These are phyloP conservation scores for Fopius arisanus DNA, from an alignment of 1,140 invertebrate species.

Conservation along the genomic window DNA sequence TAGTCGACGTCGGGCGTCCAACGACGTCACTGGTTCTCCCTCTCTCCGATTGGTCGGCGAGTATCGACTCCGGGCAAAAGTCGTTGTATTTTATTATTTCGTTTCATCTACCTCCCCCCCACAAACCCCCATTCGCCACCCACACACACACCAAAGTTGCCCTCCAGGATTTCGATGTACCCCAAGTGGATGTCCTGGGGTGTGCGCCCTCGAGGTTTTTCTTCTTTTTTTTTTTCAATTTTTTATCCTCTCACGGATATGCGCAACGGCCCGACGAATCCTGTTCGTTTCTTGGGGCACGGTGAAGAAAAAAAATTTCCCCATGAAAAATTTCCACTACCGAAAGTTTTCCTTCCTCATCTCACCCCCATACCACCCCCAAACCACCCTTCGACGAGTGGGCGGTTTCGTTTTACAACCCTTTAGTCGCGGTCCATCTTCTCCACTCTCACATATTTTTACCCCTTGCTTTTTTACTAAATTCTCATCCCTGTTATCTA, in stretches of 20 bases:
- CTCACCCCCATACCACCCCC: no score
- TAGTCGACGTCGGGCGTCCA: conserved; percentile 49
- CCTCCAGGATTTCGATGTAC: neutral
- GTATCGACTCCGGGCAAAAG: conserved; percentile 41
- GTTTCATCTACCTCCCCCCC: conserved; percentile 32
- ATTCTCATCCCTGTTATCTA: neutral
- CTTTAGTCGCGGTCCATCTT: conserved; percentile 7
- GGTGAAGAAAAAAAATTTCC: neutral
- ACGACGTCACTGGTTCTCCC: conserved; percentile 46
- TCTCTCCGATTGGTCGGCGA: conserved; percentile 46
- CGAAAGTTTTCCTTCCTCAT: conserved; percentile 26
- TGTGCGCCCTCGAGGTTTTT: neutral
- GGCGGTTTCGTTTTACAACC: conserved; percentile 1
- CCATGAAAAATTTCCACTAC: neutral
- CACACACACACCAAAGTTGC: neutral
- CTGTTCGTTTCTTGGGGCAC: conserved; percentile 4
- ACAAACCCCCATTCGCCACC: neutral
- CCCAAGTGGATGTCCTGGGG: conserved; percentile 12
- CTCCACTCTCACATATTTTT: neutral
- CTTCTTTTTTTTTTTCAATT: neutral
- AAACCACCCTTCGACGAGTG: neutral
- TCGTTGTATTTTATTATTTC: conserved; percentile 56
- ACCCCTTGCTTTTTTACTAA: neutral
- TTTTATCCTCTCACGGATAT: conserved; percentile 11
- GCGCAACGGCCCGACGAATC: conserved; percentile 27